These are phyloP conservation scores for Tortricodes alternella DNA, from an alignment of 2,888 invertebrate genomes.

Conservation along the genomic window DNA sequence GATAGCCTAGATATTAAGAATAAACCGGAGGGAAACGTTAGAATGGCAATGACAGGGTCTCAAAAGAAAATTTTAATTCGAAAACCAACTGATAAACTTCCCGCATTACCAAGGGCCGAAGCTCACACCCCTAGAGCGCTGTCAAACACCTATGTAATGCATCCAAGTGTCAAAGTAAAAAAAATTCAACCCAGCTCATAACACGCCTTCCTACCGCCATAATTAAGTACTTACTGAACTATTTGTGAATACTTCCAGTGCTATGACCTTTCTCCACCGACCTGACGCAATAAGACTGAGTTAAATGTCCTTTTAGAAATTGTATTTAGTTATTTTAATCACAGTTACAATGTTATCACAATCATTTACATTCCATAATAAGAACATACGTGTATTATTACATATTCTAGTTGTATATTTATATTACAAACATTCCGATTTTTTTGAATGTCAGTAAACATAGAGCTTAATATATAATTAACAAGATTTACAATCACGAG, in stretches of 20 bases:
- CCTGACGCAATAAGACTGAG: constrained; percentile 69
- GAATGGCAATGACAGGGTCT: constrained; percentile 86
- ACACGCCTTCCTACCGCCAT: constrained; percentile 44
- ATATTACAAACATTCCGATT: constrained; percentile 24
- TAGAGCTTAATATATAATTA: constrained; percentile 1
- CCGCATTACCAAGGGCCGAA: constrained; percentile 84
- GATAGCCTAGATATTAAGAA: constrained; percentile 72
- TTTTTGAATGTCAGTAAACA: constrained; percentile 12
- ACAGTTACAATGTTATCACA: constrained; percentile 29
- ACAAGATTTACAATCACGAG: too few relatives aligned
- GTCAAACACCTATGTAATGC: constrained; percentile 88
- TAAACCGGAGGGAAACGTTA: constrained; percentile 80
- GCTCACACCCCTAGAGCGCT: constrained; percentile 83
- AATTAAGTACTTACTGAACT: constrained; percentile 36
- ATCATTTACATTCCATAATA: constrained; percentile 26
- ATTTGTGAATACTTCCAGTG: constrained; percentile 80
- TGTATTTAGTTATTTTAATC: constrained; percentile 36
- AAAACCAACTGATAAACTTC: constrained; percentile 90
- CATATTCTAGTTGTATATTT: constrained; percentile 17
- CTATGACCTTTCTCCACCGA: constrained; percentile 71
- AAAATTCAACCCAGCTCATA: constrained; percentile 75
- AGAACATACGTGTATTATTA: constrained; percentile 15
- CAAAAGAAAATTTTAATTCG: constrained; percentile 78
- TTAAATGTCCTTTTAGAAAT: constrained; percentile 28
- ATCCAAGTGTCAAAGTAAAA: constrained; percentile 73